Evolutionary conservation across 1,140 invertebrate species (phyloP).

Genomic region (Acyrthosiphon pisum): DNA sequence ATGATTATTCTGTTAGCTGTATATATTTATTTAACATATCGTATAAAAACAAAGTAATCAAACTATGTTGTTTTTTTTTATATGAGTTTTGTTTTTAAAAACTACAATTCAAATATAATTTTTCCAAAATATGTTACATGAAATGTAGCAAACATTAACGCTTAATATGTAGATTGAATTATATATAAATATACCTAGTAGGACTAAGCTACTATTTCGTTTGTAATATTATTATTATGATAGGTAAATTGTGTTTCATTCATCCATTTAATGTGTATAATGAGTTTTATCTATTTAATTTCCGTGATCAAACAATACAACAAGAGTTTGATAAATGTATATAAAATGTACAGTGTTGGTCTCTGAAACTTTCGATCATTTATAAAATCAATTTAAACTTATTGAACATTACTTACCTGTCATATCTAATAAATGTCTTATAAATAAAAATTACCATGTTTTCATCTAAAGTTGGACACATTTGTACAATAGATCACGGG

Average conservation of each 20-base stretch:
- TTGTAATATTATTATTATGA: neutral
- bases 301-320: neutral
- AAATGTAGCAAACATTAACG: neutral
- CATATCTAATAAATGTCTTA: neutral
- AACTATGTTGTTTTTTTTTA: slow-evolving; percentile 10
- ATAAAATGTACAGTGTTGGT: neutral
- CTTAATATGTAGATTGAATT: neutral
- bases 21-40: neutral
- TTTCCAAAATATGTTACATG: neutral
- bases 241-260: too few species aligned
- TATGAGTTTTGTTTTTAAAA: neutral
- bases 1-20: neutral
- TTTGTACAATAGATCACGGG: neutral
- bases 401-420: neutral
- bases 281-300: neutral
- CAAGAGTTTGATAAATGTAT: neutral
- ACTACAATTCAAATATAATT: neutral
- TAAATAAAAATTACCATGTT: slow-evolving; percentile 17
- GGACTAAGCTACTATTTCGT: neutral
- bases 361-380: neutral
- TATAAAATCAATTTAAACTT: neutral
- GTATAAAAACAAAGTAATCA: neutral
- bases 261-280: neutral
- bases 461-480: neutral
- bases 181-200: neutral